Evolutionary conservation across 1,140 invertebrate species (phyloP), one percentile per base, ranked within the genome.

Genomic region (Danaus plexippus): DNA sequence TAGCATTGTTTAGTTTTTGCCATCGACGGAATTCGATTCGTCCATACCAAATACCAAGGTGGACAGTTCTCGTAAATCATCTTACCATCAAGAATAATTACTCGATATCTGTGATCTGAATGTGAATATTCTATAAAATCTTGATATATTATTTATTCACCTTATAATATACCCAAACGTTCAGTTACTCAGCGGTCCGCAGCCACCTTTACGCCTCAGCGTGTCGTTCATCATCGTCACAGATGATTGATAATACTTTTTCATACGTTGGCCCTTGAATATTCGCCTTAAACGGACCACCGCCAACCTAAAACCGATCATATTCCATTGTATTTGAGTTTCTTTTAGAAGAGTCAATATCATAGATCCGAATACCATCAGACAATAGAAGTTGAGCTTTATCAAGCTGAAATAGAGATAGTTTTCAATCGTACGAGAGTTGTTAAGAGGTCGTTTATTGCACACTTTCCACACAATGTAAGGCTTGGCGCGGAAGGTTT

Each of bases 181-280:
- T 63, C 61, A 65, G 57, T 62, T 49, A 63, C 63, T 69, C 66
- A 61, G 60, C 50, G 46, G 57, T 66, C 52, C 65, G 66, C 61
- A 73, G 61, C 71, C 63, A 68, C 69, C 69, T 71, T 74, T 65
- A 69, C 67, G 47, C 57, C 66, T 55, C 52, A 58, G 57, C 22
- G 22, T 66, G 63, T 67, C 75, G 68, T 81, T 64, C 63, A 77
- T 81, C 78, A 79, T 77, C 69, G 73, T 79, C 78, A 74, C 59
- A 68, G 63, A 81, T 81, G 78, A 81, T 81, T 79, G 78, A 81
- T 81, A 73, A 68, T 63, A 75, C 72, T 78, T 81, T 81, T 78
- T 79, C 78, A 77, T 65, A 60, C 67, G 56, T 64, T 69, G 61
- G 61, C 59, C 58, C 67, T 68, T 67, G 61, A 72, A 66, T 65